A percentile compares a stretch with the other conserved stretches of the same genome.
These are phyloP conservation scores for Dryomyza anilis DNA, from an alignment of 2,888 invertebrate genomes.

Conservation along the genomic window DNA sequence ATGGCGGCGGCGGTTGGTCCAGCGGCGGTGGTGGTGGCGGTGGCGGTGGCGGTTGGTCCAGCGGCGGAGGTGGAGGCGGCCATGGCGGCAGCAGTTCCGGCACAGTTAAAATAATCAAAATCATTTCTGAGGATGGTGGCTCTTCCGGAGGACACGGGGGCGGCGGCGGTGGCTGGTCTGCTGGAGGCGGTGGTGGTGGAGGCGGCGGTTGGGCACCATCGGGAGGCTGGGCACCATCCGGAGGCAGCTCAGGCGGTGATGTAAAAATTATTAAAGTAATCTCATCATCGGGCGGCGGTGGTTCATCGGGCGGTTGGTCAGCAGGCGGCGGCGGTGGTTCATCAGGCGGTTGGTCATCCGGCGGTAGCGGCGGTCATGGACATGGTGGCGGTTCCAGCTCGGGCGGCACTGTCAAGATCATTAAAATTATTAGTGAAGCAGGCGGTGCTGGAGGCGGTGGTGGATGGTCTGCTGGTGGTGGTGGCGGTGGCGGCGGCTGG, in stretches of 20 bases:
- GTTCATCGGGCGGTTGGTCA: conserved; percentile 6
- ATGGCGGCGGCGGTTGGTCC: conserved; percentile 39
- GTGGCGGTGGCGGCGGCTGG: conserved; percentile 26
- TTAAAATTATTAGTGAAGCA: conserved; percentile 7
- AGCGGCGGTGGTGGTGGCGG: conserved; percentile 39
- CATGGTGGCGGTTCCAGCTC: conserved; percentile 37
- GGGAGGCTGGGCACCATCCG: conserved; percentile 20
- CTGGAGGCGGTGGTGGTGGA: conserved; percentile 38
- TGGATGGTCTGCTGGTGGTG: conserved; percentile 18
- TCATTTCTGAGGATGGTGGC: conserved; percentile 6
- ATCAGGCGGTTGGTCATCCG: conserved; percentile 36
- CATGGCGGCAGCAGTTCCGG: conserved; percentile 22
- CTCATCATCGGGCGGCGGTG: conserved; percentile 33
- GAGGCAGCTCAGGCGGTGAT: conserved; percentile 29
- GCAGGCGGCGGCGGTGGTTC: conserved; percentile 27
- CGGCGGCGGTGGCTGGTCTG: conserved; percentile 27
- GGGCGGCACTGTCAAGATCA: conserved; percentile 26
- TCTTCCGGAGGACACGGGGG: conserved; percentile 18
- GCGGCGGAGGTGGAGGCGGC: conserved; percentile 16
- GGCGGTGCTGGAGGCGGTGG: conserved; percentile 15
- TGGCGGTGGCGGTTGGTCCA: conserved; percentile 38
- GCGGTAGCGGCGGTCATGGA: conserved; percentile 38
- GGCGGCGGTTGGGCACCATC: conserved; percentile 41
- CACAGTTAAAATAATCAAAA: conserved; percentile 17
- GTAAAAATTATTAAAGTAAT: too few relatives aligned